Conservation (phyloP, 2,113 vertebrate species). For the Tautogolabrus adspersus region DNA sequence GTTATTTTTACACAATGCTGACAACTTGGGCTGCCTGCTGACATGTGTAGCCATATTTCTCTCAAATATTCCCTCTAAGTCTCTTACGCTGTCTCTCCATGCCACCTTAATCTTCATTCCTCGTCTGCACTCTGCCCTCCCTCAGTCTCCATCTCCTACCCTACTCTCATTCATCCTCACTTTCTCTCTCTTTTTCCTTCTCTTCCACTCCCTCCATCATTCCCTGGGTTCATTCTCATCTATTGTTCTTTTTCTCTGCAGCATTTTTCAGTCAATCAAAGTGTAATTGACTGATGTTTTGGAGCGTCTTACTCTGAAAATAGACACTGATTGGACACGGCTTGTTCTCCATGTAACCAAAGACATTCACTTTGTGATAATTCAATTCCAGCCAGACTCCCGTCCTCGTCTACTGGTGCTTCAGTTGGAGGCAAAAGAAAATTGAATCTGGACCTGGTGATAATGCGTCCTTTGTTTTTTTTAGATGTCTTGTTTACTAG, state of each 20-base stretch:
- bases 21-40: constrained; percentile 86
- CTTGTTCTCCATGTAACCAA: constrained; percentile 61
- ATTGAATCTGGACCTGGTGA: constrained; percentile 46
- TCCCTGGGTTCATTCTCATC: constrained; percentile 33
- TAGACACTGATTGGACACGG: constrained; percentile 64
- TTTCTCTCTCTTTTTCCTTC: constrained; percentile 15
- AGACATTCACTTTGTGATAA: constrained; percentile 62
- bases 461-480: constrained; percentile 19
- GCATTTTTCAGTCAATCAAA: constrained; percentile 45
- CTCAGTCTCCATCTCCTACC: constrained; percentile 3
- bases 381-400: constrained; percentile 59
- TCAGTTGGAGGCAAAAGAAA: constrained; percentile 47
- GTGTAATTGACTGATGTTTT: constrained; percentile 67
- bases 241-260: constrained; percentile 48
- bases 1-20: constrained; percentile 88
- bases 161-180: constrained; percentile 33
- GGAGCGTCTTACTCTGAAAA: constrained; percentile 35
- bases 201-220: constrained; percentile 28
- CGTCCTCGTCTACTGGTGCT: constrained; percentile 44
- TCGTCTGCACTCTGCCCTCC: constrained; percentile 5
- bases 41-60: constrained; percentile 86
- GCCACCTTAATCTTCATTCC: constrained; percentile 23
- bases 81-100: constrained; percentile 29
- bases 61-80: constrained; percentile 74
- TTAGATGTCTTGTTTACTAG: constrained; percentile 30